A percentile compares a stretch with the other conserved stretches of the same genome.
phyloP scores from a whole-genome alignment of 2,113 vertebrate genomes.

The Dasypus novemcinctus region DNA sequence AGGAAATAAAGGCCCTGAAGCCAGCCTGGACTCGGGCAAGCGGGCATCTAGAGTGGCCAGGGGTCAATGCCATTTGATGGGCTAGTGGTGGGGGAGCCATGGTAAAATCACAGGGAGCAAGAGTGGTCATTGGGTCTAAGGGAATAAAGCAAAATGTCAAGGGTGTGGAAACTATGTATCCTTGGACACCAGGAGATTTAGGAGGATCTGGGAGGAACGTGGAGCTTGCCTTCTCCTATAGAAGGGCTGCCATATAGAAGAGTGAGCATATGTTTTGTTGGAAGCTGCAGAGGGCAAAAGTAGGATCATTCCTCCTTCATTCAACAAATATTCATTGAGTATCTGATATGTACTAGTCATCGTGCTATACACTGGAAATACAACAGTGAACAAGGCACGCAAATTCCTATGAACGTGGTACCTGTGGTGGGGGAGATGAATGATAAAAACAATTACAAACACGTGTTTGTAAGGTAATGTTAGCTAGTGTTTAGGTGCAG shows the following conservation, averaged over 20 bases:
- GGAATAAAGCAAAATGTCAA: not conserved
- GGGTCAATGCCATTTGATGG: not conserved
- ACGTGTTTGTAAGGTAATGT: not conserved
- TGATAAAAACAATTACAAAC: not conserved
- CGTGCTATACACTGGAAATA: too few relatives aligned
- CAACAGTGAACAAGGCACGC: not conserved
- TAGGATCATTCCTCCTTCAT: not conserved
- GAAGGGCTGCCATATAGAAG: not conserved
- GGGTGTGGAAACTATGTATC: not conserved
- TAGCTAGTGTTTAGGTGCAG: not conserved
- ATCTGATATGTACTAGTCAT: not conserved
- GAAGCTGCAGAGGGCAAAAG: constrained; percentile 31
- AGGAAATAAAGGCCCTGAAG: not conserved
- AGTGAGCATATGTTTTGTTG: not conserved
- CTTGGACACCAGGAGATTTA: not conserved
- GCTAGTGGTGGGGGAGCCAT: not conserved
- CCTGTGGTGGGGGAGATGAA: not conserved
- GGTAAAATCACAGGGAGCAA: not conserved
- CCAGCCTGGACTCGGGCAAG: not conserved
- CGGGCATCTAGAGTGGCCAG: not conserved
- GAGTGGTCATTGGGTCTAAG: not conserved
- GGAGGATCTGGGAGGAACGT: not conserved
- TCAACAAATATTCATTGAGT: not conserved
- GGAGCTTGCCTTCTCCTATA: not conserved
- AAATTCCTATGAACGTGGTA: not conserved